These are phyloP conservation scores for Cyclura pinguis DNA, from an alignment of 2,797 vertebrate species.

Conservation along the genomic window DNA sequence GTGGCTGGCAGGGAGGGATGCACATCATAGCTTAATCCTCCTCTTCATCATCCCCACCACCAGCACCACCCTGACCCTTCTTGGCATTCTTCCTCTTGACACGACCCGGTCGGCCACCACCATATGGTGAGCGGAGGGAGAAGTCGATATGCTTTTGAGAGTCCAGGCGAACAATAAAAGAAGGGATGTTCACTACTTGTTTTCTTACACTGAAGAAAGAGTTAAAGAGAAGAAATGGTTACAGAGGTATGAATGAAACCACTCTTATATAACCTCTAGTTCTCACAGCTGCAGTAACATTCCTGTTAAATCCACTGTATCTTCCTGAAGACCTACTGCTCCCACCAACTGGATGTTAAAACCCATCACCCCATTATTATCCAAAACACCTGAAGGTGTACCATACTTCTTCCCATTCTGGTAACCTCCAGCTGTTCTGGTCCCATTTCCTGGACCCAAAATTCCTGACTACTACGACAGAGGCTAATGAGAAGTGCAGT, in stretches of 20 bases:
- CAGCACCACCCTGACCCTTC: constrained; percentile 92
- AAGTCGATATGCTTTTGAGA: constrained; percentile 98
- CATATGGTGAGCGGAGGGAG: constrained; percentile 93
- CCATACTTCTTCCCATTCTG: too few species aligned
- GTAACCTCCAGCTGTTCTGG: too few species aligned
- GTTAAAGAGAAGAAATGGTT: background rate
- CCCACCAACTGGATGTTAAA: background rate
- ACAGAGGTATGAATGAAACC: background rate
- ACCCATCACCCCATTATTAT: too few species aligned
- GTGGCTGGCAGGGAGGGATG: background rate
- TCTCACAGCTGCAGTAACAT: too few species aligned
- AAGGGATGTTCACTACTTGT: constrained; percentile 96
- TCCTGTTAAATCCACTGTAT: background rate
- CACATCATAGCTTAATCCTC: constrained; percentile 85
- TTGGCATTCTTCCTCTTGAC: constrained; percentile 97
- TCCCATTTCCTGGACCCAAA: too few species aligned
- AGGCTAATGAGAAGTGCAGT: background rate
- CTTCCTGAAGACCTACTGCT: background rate
- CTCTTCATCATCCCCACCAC: constrained; percentile 91
- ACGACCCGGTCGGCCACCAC: constrained; percentile 90
- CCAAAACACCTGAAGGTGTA: too few species aligned
- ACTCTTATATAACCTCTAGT: background rate
- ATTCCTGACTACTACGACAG: too few species aligned
- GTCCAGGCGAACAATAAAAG: constrained; percentile 94
- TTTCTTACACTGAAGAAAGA: constrained; percentile 87